Base-by-base conservation (phyloP, 2,888 invertebrate genomes). In the Chymomyza caudatula region DNA sequence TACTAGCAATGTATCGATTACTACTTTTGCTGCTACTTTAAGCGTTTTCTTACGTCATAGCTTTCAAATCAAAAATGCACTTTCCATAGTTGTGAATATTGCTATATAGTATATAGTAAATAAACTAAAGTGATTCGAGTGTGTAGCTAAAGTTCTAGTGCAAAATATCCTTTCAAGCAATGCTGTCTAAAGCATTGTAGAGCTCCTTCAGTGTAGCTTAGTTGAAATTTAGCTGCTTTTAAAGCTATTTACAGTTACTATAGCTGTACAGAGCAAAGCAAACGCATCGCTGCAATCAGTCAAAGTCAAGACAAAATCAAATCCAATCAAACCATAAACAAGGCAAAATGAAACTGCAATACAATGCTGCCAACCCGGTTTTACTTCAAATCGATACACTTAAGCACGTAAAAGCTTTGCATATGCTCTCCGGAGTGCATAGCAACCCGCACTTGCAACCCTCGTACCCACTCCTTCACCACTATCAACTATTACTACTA, bases 351-450 rank as follows among this genome's bases (percentile, higher is more conserved):
- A 37, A 37, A 37, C 29, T 37, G 29, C 2, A 37, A 37, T 11
- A 20, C 17, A 54, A 29, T 20, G 60, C 54, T 60, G 23, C 6
- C 13, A 15, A 2, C 19, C 13, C 8, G 51, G n/a, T n/a, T 44
- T 60, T 62, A 63, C 19, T 17, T 64, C 60, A 49, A 71, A 72
- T 71, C 60, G 60, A 65, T 59, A 72, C 75, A 73, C 67, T 76
- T 62, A 65, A 73, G 75, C 75, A 76, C 75, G 62, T 68, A 66
- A 78, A 73, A 72, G 73, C 79, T 76, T 78, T 75, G 70, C 80
- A 73, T 77, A 49, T 67, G 70, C 66, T 65, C 60, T 60, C 64
- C 44, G 19, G 57, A 54, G 62, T 70, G 61, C 67, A 69, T 19
- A 29, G 17, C 63, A 63, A 53, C 29, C 2, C 20, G 55, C 49